Evolutionary conservation across 2,888 invertebrate genomes (phyloP), one percentile per base, ranked within the genome.

Genomic region (Nemapogon koenigi): DNA sequence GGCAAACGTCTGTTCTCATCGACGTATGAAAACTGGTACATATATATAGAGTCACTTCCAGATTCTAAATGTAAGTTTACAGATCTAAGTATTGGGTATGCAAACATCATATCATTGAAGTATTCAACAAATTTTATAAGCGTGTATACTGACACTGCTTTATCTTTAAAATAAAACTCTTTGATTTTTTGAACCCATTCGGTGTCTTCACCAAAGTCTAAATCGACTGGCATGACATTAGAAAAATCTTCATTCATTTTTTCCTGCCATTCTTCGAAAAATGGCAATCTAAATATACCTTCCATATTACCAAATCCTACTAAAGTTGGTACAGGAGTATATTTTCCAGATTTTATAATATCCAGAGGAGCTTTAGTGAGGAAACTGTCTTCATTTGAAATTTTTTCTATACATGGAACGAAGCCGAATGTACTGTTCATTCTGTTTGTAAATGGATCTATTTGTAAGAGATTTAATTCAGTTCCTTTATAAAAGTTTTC

Each of bases 221-320:
- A 28, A 38, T 22, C 38, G 14, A 25, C 30, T 18, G 30, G 25
- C n/a, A 41, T n/a, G 25, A 31, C 35, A n/a, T 41, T 17, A 2
- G 33, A 18, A 38, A 41, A 41, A 11, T 38, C 22, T 15, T 41
- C 31, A 13, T 41, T 31, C 38, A 41, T 38, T 6, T 16, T 18
- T 8, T 38, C 35, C 17, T 25, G 30, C 38, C 38, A 38, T 4
- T 14, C 14, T 11, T 38, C 27, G 4, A 35, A 35, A 6, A 35
- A 17, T 3, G 22, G 18, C 13, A 41, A 10, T 26, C 38, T 18
- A 15, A 38, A 29, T 30, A 35, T 35, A n/a, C 58, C 57, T 43
- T 60, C 59, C 55, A 58, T 55, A 11, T 58, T 47, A 16, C 55
- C 41, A 35, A 61, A 59, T 4, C 65, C 64, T 38, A 52, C 54